A percentile compares a stretch with the other conserved stretches of the same genome.
phyloP scores from a whole-genome alignment of 1,140 invertebrate genomes.

The Drosophila micromelanica region DNA sequence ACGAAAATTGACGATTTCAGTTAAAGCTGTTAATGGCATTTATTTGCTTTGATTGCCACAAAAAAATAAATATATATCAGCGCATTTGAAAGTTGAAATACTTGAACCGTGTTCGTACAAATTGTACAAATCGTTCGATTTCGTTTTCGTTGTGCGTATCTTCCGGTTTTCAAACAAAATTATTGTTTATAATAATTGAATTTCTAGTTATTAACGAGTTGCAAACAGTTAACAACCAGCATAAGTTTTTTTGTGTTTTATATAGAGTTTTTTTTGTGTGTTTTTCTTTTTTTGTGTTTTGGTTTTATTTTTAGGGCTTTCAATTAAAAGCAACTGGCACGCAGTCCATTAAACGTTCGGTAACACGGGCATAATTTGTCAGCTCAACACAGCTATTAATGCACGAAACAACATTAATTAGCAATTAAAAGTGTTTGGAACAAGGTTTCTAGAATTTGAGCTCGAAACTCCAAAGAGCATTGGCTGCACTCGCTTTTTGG shows the following conservation, averaged over 20 bases:
- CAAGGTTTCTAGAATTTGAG: constrained; percentile 61
- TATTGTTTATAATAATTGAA: constrained; percentile 49
- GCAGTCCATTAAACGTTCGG: constrained; percentile 67
- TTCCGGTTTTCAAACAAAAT: constrained; percentile 63
- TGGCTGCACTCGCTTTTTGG: constrained; percentile 37
- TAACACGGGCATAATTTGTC: constrained; percentile 71
- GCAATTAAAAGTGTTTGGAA: constrained; percentile 61
- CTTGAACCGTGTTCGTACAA: too few relatives aligned
- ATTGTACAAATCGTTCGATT: too few relatives aligned
- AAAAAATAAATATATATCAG: too few relatives aligned
- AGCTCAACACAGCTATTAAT: constrained; percentile 64
- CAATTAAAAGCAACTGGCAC: constrained; percentile 44
- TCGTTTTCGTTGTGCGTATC: constrained; percentile 37
- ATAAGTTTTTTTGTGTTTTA: constrained; percentile 41
- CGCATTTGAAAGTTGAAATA: too few relatives aligned
- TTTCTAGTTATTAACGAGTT: constrained; percentile 70
- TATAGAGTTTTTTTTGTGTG: constrained; percentile 2
- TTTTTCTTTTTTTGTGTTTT: constrained; percentile 24
- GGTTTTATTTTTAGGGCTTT: constrained; percentile 36
- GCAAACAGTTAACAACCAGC: constrained; percentile 57
- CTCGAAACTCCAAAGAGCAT: constrained; percentile 21
- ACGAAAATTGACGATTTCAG: too few relatives aligned
- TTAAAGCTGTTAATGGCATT: too few relatives aligned
- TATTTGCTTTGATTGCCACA: too few relatives aligned
- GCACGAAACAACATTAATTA: constrained; percentile 70